Evolutionary conservation across 2,888 invertebrate genomes (phyloP).

Genomic region (Tupiocoris notatus): DNA sequence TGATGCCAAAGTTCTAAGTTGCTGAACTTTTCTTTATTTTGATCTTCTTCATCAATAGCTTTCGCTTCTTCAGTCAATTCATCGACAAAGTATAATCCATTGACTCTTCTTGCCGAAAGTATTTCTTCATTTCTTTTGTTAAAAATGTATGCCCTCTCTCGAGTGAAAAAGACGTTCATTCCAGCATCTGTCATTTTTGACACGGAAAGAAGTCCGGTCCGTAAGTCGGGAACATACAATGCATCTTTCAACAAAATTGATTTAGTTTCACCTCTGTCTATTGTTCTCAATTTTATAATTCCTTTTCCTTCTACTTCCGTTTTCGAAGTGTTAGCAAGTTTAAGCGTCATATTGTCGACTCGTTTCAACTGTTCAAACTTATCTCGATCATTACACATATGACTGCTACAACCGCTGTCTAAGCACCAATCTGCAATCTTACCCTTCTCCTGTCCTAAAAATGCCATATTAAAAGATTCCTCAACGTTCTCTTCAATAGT

Average conservation of each 20-base stretch:
- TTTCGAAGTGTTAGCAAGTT: too few relatives aligned
- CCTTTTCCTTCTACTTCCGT: too few relatives aligned
- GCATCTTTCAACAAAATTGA: too few relatives aligned
- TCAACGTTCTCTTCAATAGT: not conserved
- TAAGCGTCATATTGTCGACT: not conserved
- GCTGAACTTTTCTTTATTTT: too few relatives aligned
- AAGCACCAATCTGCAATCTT: not conserved
- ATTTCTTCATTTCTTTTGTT: not conserved
- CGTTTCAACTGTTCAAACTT: not conserved
- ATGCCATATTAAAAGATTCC: not conserved
- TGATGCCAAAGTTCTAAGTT: too few relatives aligned
- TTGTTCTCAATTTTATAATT: too few relatives aligned
- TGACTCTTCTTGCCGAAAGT: not conserved
- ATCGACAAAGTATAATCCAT: not conserved
- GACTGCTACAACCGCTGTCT: not conserved
- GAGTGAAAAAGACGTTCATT: not conserved
- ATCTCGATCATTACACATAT: not conserved
- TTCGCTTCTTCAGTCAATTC: not conserved
- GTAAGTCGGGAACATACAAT: not conserved
- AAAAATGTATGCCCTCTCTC: not conserved
- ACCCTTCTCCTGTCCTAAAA: not conserved
- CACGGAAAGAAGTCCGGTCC: not conserved
- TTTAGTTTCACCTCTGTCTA: too few relatives aligned
- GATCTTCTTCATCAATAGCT: too few relatives aligned
- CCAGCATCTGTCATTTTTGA: not conserved